phyloP scores from a whole-genome alignment of 2,888 invertebrate genomes.

The Opisthograptis luteolata region DNA sequence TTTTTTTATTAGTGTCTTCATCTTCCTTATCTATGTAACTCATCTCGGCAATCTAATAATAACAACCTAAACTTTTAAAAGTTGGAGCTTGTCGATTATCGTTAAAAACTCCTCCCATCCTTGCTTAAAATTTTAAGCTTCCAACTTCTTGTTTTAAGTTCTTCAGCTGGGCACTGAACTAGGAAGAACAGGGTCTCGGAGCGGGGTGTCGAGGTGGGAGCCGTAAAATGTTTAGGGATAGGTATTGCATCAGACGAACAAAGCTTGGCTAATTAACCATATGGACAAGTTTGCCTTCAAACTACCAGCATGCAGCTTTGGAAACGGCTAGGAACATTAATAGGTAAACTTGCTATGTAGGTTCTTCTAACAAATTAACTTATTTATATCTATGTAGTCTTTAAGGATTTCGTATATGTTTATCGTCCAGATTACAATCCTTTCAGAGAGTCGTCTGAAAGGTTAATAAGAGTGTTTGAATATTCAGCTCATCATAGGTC shows the following conservation, averaged over 20 bases:
- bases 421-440: too few species aligned
- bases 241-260: slow-evolving; percentile 12
- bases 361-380: too few species aligned
- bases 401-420: too few species aligned
- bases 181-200: not conserved
- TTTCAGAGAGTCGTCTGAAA: too few species aligned
- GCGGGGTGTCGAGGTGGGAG: slow-evolving; percentile 3
- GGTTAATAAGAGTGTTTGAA: too few species aligned
- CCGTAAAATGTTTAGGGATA: slow-evolving; percentile 25
- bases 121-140: slow-evolving; percentile 27
- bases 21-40: slow-evolving; percentile 2
- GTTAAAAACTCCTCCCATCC: slow-evolving; percentile 26
- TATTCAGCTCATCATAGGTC: too few species aligned
- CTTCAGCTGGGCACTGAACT: not conserved
- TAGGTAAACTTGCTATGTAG: too few species aligned
- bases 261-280: slow-evolving; percentile 19
- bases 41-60: slow-evolving; percentile 15
- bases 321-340: not conserved
- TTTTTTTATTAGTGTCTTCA: slow-evolving; percentile 1
- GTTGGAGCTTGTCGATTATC: slow-evolving; percentile 30
- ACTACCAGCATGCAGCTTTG: slow-evolving; percentile 3
- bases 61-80: slow-evolving; percentile 15
- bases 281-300: slow-evolving; percentile 22
- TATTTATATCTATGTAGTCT: too few species aligned
- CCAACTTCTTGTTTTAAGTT: slow-evolving; percentile 26